Evolutionary conservation across 2,113 vertebrate species (phyloP).

Genomic region (Prunella fulvescens): DNA sequence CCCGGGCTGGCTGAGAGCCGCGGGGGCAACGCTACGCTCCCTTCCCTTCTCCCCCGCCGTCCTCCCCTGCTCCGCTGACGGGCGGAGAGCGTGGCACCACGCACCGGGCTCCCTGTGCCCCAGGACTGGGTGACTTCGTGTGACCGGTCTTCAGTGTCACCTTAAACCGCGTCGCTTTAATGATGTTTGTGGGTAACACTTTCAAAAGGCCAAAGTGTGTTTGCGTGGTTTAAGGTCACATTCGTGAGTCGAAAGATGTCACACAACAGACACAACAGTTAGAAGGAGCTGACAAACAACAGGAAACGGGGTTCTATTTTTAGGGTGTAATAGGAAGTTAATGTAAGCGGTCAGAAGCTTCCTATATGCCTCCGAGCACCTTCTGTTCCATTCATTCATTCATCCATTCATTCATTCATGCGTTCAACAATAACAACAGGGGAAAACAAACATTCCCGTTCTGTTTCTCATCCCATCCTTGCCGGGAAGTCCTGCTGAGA

Average conservation of each 20-base stretch:
- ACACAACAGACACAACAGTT: slow-evolving; percentile 24
- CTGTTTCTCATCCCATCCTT: neutral
- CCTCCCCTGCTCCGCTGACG: neutral
- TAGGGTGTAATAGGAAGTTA: slow-evolving; percentile 71
- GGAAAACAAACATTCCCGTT: slow-evolving; percentile 36
- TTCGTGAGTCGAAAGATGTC: slow-evolving; percentile 11
- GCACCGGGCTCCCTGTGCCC: neutral
- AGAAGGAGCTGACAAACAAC: slow-evolving; percentile 56
- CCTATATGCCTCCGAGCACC: slow-evolving; percentile 67
- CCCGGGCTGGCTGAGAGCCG: neutral
- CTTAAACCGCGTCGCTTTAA: neutral
- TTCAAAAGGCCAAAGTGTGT: neutral
- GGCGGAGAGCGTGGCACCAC: neutral
- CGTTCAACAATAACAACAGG: slow-evolving; percentile 34
- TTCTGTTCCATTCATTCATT: slow-evolving; percentile 55
- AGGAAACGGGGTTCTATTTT: slow-evolving; percentile 76
- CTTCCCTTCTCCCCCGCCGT: neutral
- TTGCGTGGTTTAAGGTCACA: neutral
- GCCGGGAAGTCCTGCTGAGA: neutral
- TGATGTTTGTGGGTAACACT: neutral
- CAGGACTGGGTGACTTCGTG: neutral
- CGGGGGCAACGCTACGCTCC: neutral
- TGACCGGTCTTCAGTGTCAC: neutral
- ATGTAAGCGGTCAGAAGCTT: slow-evolving; percentile 54
- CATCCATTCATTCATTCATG: slow-evolving; percentile 36